phyloP scores from a whole-genome alignment of 2,888 invertebrate genomes.

The Meteorus colon region DNA sequence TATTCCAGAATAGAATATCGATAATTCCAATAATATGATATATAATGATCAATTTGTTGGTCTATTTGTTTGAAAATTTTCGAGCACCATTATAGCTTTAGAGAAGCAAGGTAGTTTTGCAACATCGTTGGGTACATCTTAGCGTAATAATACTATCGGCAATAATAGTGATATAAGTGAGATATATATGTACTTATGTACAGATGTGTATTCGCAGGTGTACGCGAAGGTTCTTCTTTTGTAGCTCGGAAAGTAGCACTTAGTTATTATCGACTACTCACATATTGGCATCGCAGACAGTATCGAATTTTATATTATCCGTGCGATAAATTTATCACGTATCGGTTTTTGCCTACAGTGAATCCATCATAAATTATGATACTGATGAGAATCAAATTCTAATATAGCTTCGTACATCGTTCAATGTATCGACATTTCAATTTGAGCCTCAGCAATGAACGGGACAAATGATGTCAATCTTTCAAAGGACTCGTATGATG shows the following conservation, averaged over 20 bases:
- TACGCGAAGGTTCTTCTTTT: background rate
- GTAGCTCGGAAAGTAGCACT: background rate
- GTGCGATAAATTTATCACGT: background rate
- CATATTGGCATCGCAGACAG: background rate
- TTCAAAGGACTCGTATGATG: background rate
- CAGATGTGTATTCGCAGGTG: too few relatives aligned
- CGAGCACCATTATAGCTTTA: too few relatives aligned
- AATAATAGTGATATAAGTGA: too few relatives aligned
- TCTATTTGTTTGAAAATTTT: too few relatives aligned
- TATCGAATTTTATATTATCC: background rate
- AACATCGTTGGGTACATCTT: too few relatives aligned
- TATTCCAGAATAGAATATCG: too few relatives aligned
- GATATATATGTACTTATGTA: too few relatives aligned
- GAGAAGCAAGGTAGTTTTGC: too few relatives aligned
- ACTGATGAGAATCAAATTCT: background rate
- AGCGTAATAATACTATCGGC: too few relatives aligned
- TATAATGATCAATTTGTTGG: too few relatives aligned
- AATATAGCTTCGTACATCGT: background rate
- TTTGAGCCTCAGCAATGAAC: background rate
- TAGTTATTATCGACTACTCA: background rate
- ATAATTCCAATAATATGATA: too few relatives aligned
- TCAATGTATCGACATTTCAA: background rate
- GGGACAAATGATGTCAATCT: background rate
- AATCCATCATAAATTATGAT: background rate
- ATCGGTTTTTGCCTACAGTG: background rate